Evolutionary conservation across 1,140 invertebrate species (phyloP), one percentile per base, ranked within the genome.

Genomic region (Glossosoma conforme): DNA sequence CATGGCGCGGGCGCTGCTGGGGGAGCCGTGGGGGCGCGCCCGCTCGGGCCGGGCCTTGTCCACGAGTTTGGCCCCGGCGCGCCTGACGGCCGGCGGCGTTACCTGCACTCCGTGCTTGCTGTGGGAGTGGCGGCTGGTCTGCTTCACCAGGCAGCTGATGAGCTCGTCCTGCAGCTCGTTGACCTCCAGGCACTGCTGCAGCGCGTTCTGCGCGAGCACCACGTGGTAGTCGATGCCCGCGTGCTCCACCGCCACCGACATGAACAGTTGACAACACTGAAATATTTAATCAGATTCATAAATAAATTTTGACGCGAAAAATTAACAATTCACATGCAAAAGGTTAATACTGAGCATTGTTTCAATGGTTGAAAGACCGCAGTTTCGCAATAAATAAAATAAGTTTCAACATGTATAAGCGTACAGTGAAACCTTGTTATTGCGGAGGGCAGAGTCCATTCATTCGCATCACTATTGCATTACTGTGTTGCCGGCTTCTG

Each of bases 141-240:
- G 93, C 70, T 92, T 92, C 60, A 93, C 86, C 52, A 97, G 75
- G 50, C 88, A 89, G 64, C 90, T 90, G 61, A 91, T 86, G 64
- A 97, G 81, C 79, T 97, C 93, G 62, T 89, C 85, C 65, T 96
- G 92, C 48, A 97, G 78, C 72, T 95, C 91, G 44, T 84, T 80
- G 65, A 87, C 84, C 60, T 92, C 86, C 35, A 97, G 74, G 69
- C 92, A 95, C 62, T 91, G 86, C 65, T 93, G 87, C 35, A 97
- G 75, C 8, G 93, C 89, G 68, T 94, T 94, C 81, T 97, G 93
- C 17, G 92, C 93, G 52, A 97, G 75, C 37, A 91, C 89, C 59
- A 97, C 92, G 65, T 97, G 93, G 68, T 95, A 94, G 72, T 97
- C 93, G 61, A 97, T 94, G 60, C 91, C 91, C 25, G 91, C 89